Evolutionary conservation across 2,888 invertebrate genomes (phyloP).

Genomic region (Athalia rosae): DNA sequence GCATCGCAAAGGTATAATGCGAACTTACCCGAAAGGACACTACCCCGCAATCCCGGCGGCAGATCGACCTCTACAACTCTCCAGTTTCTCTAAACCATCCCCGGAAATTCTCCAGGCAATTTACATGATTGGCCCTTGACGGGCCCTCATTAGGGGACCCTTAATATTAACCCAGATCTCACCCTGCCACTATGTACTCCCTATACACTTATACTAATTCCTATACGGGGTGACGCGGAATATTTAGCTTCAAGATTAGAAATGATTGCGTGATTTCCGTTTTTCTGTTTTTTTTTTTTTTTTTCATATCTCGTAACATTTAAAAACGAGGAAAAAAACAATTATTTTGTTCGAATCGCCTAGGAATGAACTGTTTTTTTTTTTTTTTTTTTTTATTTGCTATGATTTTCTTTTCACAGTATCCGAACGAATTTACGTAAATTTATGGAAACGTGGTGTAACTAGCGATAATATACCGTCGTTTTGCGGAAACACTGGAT

Average conservation of each 20-base stretch:
- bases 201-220: background rate
- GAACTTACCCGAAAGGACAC: background rate
- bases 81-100: background rate
- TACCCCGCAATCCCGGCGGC: constrained; percentile 1
- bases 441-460: too few species aligned
- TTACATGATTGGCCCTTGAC: constrained; percentile 44
- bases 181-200: background rate
- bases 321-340: too few species aligned
- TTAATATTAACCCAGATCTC: constrained; percentile 42
- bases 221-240: background rate
- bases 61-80: constrained; percentile 5
- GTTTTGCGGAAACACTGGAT: too few species aligned
- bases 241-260: background rate
- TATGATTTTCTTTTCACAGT: too few species aligned
- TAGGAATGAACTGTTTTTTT: too few species aligned
- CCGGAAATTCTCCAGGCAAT: constrained; percentile 42
- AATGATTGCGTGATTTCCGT: too few species aligned
- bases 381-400: too few species aligned
- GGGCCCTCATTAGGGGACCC: constrained; percentile 42
- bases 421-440: too few species aligned
- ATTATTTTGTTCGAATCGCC: too few species aligned
- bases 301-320: too few species aligned
- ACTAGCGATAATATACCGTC: too few species aligned
- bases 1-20: background rate
- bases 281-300: too few species aligned